A percentile compares a stretch with the other conserved stretches of the same genome.
phyloP scores from a whole-genome alignment of 92 coral and sea anemone genomes.

The Umimayanthus chanpuru region DNA sequence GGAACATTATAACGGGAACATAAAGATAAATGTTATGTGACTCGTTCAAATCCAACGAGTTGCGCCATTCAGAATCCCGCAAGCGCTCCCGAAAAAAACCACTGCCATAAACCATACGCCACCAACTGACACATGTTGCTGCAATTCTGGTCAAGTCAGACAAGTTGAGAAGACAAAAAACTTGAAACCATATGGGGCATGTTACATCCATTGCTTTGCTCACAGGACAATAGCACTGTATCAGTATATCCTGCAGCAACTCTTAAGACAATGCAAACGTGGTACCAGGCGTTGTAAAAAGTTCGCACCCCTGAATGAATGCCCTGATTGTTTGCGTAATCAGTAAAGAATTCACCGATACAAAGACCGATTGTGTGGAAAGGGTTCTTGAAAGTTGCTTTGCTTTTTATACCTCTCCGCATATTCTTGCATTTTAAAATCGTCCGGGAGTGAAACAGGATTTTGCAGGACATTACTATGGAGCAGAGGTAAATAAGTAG shows the following conservation, averaged over 20 bases:
- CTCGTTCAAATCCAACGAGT: conserved; percentile 20
- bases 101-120: conserved; percentile 19
- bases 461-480: neutral
- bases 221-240: neutral
- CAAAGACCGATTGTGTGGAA: conserved; percentile 10
- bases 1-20: conserved; percentile 22
- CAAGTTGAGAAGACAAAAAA: conserved; percentile 20
- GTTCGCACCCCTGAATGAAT: conserved; percentile 13
- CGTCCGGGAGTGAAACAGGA: conserved; percentile 6
- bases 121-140: conserved; percentile 1
- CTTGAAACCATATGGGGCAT: neutral
- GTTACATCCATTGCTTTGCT: neutral
- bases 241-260: neutral
- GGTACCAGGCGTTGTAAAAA: neutral
- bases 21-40: neutral
- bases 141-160: conserved; percentile 13
- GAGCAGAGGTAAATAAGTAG: conserved; percentile 23
- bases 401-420: conserved; percentile 7
- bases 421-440: neutral
- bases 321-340: neutral
- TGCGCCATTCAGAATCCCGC: conserved; percentile 26
- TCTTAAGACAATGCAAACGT: conserved; percentile 22
- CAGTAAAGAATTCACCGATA: neutral
- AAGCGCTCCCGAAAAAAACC: conserved; percentile 16
- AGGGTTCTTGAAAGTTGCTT: conserved; percentile 19